Evolutionary conservation across 2,113 vertebrate species (phyloP), one percentile per base, ranked within the genome.

Genomic region (Pedionomus torquatus): DNA sequence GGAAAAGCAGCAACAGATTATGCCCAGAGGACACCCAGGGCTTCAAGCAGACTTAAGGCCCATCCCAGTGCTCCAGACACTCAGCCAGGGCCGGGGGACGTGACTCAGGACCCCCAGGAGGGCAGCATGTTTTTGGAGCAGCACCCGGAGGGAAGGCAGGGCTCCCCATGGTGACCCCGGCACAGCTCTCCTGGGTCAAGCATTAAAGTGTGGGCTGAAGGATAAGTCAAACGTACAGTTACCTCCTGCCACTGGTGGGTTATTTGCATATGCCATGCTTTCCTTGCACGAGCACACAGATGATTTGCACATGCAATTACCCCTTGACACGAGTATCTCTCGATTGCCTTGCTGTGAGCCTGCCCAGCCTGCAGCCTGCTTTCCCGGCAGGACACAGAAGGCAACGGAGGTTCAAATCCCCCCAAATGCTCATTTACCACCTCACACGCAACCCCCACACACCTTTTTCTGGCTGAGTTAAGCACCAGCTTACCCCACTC

Each of bases 251-350:
- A 39, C 20, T 2, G 2, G 39, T 11, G 17, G 7, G 51, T 24
- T 30, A 39, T 80, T 71, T 65, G 19, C 66, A 55, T 13, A 16
- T 17, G 13, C 2, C 10, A 48, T 17, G 6, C 0, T 66, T 46
- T 18, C 12, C 41, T 43, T 60, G 48, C 28, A 11, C 0, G 0
- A 23, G 4, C 9, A 9, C 2, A 4, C 4, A 4, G n/a, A 1
- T 9, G 2, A 43, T 43, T 64, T 48, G 26, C 51, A 77, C 11
- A 3, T 6, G 4, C 24, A 44, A 11, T 51, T 66, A 26, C 8
- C 13, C 13, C 39, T 16, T 7, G 14, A 24, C 37, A 31, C 19
- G 16, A 30, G 52, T 48, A 10, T 13, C 54, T 66, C 57, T 31
- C 52, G 17, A 1, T 7, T 37, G 9, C 17, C 63, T 41, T 11